A percentile compares a stretch with the other conserved stretches of the same genome.
Evolutionary conservation across 2,113 vertebrate species (phyloP).

Genomic region (Sminthopsis crassicaudata): DNA sequence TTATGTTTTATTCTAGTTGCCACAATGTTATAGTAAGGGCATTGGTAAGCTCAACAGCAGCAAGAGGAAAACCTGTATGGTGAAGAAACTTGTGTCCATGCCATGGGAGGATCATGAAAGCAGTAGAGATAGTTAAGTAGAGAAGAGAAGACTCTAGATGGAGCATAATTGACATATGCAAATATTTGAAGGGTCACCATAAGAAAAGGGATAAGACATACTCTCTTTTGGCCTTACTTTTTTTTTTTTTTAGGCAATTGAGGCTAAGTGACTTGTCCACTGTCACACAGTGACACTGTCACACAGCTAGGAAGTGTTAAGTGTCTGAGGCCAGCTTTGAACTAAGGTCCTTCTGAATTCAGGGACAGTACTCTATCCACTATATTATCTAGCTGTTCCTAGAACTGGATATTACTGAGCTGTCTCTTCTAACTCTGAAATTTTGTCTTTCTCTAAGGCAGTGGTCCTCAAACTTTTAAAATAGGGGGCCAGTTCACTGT

Average conservation of each 20-base stretch:
- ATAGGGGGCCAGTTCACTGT: no score
- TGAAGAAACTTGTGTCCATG: neutral
- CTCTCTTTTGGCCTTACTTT: neutral
- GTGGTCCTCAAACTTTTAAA: no score
- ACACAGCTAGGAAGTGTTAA: no score
- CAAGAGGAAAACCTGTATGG: neutral
- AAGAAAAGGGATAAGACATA: neutral
- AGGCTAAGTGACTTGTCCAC: no score
- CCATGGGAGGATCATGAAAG: neutral
- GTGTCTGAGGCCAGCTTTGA: no score
- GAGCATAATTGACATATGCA: neutral
- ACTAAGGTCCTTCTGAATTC: no score
- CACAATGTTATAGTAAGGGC: neutral
- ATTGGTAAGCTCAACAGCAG: neutral
- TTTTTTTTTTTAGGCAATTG: no score
- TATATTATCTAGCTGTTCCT: no score
- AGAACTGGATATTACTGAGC: neutral
- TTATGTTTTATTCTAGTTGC: neutral
- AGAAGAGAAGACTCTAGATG: neutral
- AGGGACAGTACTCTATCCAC: no score
- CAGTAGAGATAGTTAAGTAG: neutral
- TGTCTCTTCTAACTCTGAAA: neutral
- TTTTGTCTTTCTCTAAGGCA: neutral
- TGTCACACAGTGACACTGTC: no score
- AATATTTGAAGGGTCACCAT: neutral